Percentiles rank a stretch among this genome's conserved stretches.
Conservation (phyloP, 2,797 vertebrate genomes). For the Neostethus bicornis region DNA sequence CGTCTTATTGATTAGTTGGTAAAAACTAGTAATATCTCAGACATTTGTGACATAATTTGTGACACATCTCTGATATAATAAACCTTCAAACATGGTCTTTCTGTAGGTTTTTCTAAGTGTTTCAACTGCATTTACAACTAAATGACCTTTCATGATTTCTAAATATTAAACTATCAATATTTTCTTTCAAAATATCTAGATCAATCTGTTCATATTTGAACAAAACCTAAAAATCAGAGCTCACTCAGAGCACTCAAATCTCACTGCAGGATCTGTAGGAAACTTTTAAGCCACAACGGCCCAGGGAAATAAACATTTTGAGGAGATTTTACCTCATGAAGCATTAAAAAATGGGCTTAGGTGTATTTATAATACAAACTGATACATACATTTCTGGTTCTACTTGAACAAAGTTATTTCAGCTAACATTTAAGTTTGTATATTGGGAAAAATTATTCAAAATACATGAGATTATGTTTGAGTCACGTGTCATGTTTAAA, state of each 20-base stretch:
- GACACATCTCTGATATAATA: too few relatives aligned
- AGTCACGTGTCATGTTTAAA: slow-evolving; percentile 89
- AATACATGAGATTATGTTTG: slow-evolving; percentile 89
- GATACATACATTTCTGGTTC: slow-evolving; percentile 80
- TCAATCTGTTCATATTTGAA: slow-evolving; percentile 26
- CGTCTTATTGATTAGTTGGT: too few relatives aligned
- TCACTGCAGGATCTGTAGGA: slow-evolving; percentile 36
- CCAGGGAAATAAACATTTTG: slow-evolving; percentile 49
- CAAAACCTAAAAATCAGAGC: slow-evolving; percentile 11
- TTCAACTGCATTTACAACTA: slow-evolving; percentile 4
- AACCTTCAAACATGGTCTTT: neutral
- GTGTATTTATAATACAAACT: slow-evolving; percentile 69
- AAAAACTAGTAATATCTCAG: too few relatives aligned
- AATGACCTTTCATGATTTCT: slow-evolving; percentile 25
- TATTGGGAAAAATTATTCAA: slow-evolving; percentile 53
- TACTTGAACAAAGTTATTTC: slow-evolving; percentile 87
- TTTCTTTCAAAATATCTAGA: slow-evolving; percentile 25
- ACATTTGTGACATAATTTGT: too few relatives aligned
- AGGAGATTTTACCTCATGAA: slow-evolving; percentile 68
- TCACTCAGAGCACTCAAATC: slow-evolving; percentile 24
- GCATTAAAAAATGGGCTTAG: slow-evolving; percentile 81
- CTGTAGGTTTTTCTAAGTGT: slow-evolving; percentile 3
- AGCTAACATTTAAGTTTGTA: slow-evolving; percentile 74
- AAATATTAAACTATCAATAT: slow-evolving; percentile 24
- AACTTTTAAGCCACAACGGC: slow-evolving; percentile 45